A percentile compares a stretch with the other conserved stretches of the same genome.
Evolutionary conservation across 1,140 invertebrate species (phyloP).

Genomic region (Dryas iulia): DNA sequence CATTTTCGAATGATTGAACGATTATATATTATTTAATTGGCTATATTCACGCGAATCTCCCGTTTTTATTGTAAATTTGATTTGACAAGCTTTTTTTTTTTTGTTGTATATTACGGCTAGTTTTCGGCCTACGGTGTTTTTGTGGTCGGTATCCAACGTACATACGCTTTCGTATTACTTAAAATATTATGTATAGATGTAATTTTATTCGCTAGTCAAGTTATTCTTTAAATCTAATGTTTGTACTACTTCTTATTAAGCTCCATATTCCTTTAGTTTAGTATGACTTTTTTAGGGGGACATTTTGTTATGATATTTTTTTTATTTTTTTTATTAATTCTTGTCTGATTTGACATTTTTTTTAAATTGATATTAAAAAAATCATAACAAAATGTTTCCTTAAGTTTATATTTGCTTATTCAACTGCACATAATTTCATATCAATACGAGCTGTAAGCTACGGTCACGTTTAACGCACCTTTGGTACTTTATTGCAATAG

Average conservation of each 20-base stretch:
- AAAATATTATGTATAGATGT: constrained; percentile 53
- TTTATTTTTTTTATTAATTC: too few relatives aligned
- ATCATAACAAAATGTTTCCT: constrained; percentile 3
- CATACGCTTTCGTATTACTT: constrained; percentile 66
- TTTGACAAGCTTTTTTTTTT: not conserved
- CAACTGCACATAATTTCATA: constrained; percentile 50
- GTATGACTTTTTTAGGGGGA: not conserved
- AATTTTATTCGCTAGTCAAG: constrained; percentile 75
- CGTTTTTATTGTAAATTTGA: not conserved
- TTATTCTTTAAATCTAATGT: constrained; percentile 57
- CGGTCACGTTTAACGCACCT: constrained; percentile 44
- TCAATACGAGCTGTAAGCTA: constrained; percentile 43
- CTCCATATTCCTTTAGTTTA: constrained; percentile 43
- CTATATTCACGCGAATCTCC: not conserved
- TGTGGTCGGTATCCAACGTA: constrained; percentile 28
- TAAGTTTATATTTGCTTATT: constrained; percentile 9
- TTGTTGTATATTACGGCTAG: not conserved
- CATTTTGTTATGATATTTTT: constrained; percentile 8
- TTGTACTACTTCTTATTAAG: constrained; percentile 56
- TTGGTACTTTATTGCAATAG: constrained; percentile 37
- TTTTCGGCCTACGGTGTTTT: constrained; percentile 21
- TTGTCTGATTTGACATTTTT: too few relatives aligned
- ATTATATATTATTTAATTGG: not conserved
- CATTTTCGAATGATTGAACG: not conserved
- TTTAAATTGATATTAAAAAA: not conserved